A percentile compares a stretch with the other conserved stretches of the same genome.
Evolutionary conservation across 64 coral and sea anemone species (phyloP).

Genomic region (Montipora sp.): DNA sequence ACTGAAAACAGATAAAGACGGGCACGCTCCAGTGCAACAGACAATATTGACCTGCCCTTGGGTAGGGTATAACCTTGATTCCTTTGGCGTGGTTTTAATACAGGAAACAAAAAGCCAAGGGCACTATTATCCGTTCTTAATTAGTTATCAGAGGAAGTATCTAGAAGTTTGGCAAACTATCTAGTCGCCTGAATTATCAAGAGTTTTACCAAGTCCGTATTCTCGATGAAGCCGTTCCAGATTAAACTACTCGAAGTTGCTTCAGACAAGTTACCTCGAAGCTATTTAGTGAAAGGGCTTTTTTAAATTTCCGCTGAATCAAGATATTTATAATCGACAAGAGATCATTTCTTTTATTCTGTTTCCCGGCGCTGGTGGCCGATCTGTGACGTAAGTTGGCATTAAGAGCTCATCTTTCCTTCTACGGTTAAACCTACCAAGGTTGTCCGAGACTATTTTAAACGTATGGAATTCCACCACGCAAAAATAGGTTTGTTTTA

Average conservation of each 20-base stretch:
- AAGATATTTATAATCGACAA: not conserved
- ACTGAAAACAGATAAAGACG: not conserved
- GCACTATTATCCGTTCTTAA: not conserved
- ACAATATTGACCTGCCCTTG: not conserved
- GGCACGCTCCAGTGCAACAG: not conserved
- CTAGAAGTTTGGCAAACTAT: not conserved
- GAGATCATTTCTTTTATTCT: not conserved
- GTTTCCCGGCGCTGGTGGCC: not conserved
- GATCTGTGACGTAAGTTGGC: conserved; percentile 9
- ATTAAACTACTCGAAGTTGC: not conserved
- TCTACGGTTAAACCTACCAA: not conserved
- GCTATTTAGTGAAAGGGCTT: not conserved
- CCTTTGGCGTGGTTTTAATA: not conserved
- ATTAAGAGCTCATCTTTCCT: not conserved
- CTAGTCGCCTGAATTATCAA: not conserved
- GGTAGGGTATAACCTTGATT: not conserved
- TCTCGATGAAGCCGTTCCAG: not conserved
- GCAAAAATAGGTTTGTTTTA: not conserved
- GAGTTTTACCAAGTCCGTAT: not conserved
- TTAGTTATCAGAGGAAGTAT: not conserved
- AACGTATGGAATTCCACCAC: not conserved
- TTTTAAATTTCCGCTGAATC: not conserved
- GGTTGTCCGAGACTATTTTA: not conserved
- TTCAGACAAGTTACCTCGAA: not conserved
- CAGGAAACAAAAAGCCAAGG: not conserved